A percentile compares a stretch with the other conserved stretches of the same genome.
These are phyloP conservation scores for Lasioglossum villosulum DNA, from an alignment of 2,888 invertebrate genomes.

Conservation along the genomic window DNA sequence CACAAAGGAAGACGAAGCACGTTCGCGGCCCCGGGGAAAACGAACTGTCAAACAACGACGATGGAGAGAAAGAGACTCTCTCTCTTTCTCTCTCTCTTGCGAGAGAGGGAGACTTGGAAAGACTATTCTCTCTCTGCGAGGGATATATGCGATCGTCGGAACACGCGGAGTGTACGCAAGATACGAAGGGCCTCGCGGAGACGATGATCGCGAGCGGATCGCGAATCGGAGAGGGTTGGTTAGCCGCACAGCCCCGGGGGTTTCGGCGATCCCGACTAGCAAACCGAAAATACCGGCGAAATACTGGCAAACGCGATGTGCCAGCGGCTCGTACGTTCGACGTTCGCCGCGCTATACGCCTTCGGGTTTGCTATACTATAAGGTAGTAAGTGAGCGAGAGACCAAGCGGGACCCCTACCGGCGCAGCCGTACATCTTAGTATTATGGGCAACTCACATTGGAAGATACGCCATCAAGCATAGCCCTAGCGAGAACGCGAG, in stretches of 20 bases:
- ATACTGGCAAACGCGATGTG: constrained; percentile 75
- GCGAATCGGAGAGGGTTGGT: background rate
- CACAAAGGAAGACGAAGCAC: background rate
- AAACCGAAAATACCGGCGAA: constrained; percentile 63
- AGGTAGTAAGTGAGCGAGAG: constrained; percentile 81
- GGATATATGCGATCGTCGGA: background rate
- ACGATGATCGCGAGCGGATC: background rate
- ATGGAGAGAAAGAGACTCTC: background rate
- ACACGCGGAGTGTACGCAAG: background rate
- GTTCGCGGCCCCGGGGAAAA: background rate
- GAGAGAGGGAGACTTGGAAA: background rate
- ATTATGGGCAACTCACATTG: constrained; percentile 89
- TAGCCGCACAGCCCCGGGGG: background rate
- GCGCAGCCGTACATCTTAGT: constrained; percentile 88
- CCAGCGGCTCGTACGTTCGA: constrained; percentile 60
- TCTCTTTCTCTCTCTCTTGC: background rate
- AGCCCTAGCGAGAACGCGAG: constrained; percentile 85
- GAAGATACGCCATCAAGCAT: constrained; percentile 89
- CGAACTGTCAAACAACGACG: background rate
- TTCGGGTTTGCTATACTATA: constrained; percentile 82
- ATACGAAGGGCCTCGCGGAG: background rate
- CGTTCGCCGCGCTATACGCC: constrained; percentile 75
- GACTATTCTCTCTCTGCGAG: background rate
- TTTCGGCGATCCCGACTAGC: constrained; percentile 33
- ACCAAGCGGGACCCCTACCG: constrained; percentile 84